Evolutionary conservation across 2,797 vertebrate species (phyloP).

Genomic region (Erpetoichthys calabaricus): DNA sequence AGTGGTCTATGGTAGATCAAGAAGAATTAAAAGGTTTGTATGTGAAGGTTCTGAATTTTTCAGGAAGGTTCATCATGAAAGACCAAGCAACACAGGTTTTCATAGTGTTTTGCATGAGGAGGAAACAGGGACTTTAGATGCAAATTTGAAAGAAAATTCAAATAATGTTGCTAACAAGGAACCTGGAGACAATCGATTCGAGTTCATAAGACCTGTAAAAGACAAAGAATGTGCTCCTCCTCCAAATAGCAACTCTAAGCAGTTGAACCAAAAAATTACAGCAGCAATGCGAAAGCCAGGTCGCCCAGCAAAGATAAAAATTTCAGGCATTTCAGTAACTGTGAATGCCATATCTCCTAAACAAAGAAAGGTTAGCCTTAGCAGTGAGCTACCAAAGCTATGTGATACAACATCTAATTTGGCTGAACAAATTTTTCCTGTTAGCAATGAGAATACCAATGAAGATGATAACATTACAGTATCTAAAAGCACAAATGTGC

Average conservation of each 20-base stretch:
- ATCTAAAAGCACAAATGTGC: conserved; percentile 26
- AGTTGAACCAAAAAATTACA: conserved; percentile 51
- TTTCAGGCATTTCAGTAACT: conserved; percentile 85
- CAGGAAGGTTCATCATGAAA: conserved; percentile 36
- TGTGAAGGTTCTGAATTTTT: conserved; percentile 58
- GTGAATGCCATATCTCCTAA: conserved; percentile 71
- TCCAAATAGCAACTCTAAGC: conserved; percentile 54
- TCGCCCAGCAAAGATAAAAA: conserved; percentile 84
- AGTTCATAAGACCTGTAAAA: conserved; percentile 59
- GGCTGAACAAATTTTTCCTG: conserved; percentile 17
- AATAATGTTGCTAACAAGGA: conserved; percentile 15
- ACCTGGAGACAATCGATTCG: conserved; percentile 30
- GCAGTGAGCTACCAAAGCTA: conserved; percentile 42
- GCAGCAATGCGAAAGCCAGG: conserved; percentile 69
- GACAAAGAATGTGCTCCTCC: conserved; percentile 42
- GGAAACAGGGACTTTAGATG: conserved; percentile 21
- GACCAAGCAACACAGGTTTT: conserved; percentile 29
- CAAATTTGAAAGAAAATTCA: conserved; percentile 20
- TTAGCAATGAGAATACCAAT: conserved; percentile 40
- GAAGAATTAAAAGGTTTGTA: conserved; percentile 73
- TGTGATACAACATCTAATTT: conserved; percentile 16
- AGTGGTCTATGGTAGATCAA: conserved; percentile 77
- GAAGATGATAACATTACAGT: conserved; percentile 38
- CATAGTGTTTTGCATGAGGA: conserved; percentile 19
- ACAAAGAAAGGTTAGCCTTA: conserved; percentile 73